Evolutionary conservation across 2,888 invertebrate species (phyloP), one percentile per base, ranked within the genome.

Genomic region (Lasioglossum calceatum): DNA sequence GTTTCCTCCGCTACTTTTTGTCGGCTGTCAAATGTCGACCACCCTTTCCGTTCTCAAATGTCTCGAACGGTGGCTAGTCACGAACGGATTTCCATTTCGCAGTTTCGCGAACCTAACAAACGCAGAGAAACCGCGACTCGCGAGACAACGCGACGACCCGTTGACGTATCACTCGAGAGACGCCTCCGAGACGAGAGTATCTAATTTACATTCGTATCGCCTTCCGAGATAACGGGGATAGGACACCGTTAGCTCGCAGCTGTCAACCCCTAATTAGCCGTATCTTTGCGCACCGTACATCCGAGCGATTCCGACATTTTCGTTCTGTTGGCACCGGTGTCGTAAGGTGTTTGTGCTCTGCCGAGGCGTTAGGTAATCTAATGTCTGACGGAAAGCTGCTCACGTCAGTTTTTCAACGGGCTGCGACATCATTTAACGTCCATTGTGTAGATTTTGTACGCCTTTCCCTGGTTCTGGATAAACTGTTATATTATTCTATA

Each of bases 181-280:
- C 64, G 74, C 80, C 84, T 85, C 79, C 76, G 79, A 84, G 91
- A 87, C 88, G 87, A 82, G 81, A 19, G 19, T 67, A 36, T 85
- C 88, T 91, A 92, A 93, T 94, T 93, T 93, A 92, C 93, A 93
- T 93, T 93, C 92, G 85, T 90, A 87, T 87, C 91, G 90, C 88
- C 87, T 88, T 84, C 82, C 83, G 77, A 90, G 90, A 91, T 90
- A 88, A 91, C 90, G 84, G 84, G 67, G 75, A 77, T 87, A 86
- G 77, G 58, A 83, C 81, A 87, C 87, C 88, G 88, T 88, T 89
- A 88, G 79, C 80, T 77, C 73, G 67, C 36, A 67, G 67, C 83
- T 85, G 84, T 90, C 86, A 82, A 85, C 88, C 86, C 87, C 88
- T 92, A 93, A 93, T 93, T 93, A 93, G 90, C 89, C 92, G 84